phyloP scores from a whole-genome alignment of 2,797 vertebrate genomes.

The Falco rusticolus region DNA sequence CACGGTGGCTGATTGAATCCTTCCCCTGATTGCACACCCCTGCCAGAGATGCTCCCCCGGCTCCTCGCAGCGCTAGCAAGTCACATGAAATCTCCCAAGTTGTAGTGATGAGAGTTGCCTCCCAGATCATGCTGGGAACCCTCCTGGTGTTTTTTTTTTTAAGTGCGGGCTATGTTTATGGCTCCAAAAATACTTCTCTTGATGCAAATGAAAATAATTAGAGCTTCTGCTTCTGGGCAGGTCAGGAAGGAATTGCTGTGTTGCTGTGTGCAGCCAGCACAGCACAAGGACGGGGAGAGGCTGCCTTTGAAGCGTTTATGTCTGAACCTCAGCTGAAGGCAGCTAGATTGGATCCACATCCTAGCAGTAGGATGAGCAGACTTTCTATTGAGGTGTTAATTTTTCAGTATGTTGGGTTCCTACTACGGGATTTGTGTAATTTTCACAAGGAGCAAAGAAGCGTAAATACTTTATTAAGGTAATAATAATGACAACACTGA shows the following conservation, averaged over 20 bases:
- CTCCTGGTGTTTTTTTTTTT: background rate
- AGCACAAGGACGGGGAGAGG: background rate
- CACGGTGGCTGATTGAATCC: background rate
- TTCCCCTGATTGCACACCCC: background rate
- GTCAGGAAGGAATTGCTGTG: conserved; percentile 19
- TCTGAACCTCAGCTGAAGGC: background rate
- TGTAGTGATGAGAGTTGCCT: background rate
- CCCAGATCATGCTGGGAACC: background rate
- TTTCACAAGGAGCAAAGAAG: background rate
- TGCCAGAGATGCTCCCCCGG: background rate
- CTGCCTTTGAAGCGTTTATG: background rate
- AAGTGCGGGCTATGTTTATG: background rate
- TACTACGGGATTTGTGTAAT: background rate
- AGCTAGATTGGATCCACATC: background rate
- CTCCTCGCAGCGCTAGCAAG: background rate
- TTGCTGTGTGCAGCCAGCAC: background rate
- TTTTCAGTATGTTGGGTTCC: background rate
- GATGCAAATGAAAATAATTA: conserved; percentile 57
- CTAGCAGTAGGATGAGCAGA: background rate
- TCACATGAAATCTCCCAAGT: background rate
- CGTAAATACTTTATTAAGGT: background rate
- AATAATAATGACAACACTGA: background rate
- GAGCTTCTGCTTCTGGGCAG: conserved; percentile 53
- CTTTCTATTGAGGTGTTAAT: background rate
- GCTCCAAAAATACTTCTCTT: conserved; percentile 40